Evolutionary conservation across 2,797 vertebrate species (phyloP).

Genomic region (Melanotaenia parkinsoni): DNA sequence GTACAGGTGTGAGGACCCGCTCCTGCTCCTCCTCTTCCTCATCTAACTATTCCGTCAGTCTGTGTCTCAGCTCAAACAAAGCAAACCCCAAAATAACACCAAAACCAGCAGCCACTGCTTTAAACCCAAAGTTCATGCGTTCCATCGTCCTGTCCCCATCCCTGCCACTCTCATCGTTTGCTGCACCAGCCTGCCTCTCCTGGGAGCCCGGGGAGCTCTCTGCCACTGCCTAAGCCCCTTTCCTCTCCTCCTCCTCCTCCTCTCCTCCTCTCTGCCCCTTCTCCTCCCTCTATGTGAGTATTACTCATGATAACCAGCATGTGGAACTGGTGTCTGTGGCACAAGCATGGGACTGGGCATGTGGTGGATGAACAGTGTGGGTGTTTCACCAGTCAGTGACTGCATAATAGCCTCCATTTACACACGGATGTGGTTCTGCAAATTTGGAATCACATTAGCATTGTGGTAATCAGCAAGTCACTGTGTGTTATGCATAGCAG

Average conservation of each 20-base stretch:
- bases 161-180: conserved; percentile 43
- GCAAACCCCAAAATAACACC: conserved; percentile 19
- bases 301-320: conserved; percentile 69
- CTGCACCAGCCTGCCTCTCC: conserved; percentile 63
- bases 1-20: conserved; percentile 77
- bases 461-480: conserved; percentile 41
- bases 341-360: conserved; percentile 64
- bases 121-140: conserved; percentile 35
- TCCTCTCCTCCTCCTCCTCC: conserved; percentile 44
- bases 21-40: conserved; percentile 77
- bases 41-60: conserved; percentile 55
- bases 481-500: conserved; percentile 27
- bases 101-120: conserved; percentile 22
- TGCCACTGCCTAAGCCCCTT: conserved; percentile 52
- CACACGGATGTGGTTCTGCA: conserved; percentile 48
- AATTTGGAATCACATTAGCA: conserved; percentile 52
- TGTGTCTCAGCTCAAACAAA: conserved; percentile 35
- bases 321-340: conserved; percentile 60
- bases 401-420: conserved; percentile 52
- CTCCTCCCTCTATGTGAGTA: conserved; percentile 77
- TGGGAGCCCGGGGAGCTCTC: conserved; percentile 55
- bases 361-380: conserved; percentile 59
- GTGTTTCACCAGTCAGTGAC: conserved; percentile 59
- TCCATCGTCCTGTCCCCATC: conserved; percentile 37
- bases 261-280: conserved; percentile 62